Percentiles rank a stretch among this genome's conserved stretches.
Evolutionary conservation across 2,113 vertebrate species (phyloP).

Genomic region (Plestiodon gilberti): DNA sequence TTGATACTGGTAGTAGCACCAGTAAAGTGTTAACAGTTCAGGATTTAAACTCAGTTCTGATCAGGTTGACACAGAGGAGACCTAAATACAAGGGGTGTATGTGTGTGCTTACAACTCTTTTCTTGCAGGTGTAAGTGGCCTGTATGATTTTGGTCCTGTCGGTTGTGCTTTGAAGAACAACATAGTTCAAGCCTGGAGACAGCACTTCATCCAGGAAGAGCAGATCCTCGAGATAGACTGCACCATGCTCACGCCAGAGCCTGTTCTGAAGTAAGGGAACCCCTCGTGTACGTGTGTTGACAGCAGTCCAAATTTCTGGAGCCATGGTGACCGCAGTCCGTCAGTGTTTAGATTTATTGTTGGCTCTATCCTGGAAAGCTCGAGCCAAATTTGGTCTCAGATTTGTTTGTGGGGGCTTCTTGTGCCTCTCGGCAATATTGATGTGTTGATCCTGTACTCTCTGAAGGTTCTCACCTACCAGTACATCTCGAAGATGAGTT

Average conservation of each 20-base stretch:
- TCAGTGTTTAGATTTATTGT: background rate
- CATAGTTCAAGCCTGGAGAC: slow-evolving; percentile 93
- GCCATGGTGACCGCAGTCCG: background rate
- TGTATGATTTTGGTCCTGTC: slow-evolving; percentile 97
- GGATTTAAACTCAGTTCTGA: background rate
- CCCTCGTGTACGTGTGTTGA: slow-evolving; percentile 10
- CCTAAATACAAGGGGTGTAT: background rate
- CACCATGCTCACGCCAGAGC: slow-evolving; percentile 96
- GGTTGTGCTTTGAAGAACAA: slow-evolving; percentile 98
- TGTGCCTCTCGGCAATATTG: background rate
- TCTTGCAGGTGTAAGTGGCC: slow-evolving; percentile 90
- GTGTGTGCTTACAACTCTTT: background rate
- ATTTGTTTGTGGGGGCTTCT: background rate
- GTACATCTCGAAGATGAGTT: background rate
- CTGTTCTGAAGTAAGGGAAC: slow-evolving; percentile 89
- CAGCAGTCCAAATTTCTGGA: slow-evolving; percentile 60
- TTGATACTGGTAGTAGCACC: too few relatives aligned
- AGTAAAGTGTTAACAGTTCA: background rate
- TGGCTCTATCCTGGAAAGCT: background rate
- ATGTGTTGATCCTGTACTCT: background rate
- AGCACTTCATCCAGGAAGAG: slow-evolving; percentile 99
- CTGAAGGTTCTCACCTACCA: background rate
- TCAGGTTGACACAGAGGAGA: background rate
- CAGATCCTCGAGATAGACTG: slow-evolving; percentile 98
- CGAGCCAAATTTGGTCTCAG: background rate